phyloP scores from a whole-genome alignment of 2,888 invertebrate species.

The Callosobruchus maculatus region DNA sequence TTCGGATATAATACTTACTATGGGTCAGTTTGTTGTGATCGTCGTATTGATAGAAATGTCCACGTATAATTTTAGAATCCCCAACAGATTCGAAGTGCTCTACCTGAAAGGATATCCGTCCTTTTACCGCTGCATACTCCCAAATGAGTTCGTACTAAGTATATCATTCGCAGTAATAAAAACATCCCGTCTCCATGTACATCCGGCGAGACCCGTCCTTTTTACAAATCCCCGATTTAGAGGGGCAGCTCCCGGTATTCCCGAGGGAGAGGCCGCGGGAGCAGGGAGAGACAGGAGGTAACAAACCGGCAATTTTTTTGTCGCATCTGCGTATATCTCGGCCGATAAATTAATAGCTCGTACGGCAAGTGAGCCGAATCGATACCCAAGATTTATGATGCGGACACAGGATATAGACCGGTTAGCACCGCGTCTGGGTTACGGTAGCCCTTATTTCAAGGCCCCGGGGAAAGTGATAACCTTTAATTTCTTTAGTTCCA shows the following conservation, averaged over 20 bases:
- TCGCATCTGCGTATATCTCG: not conserved
- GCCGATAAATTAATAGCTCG: slow-evolving; percentile 12
- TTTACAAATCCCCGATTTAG: not conserved
- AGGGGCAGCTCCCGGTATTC: not conserved
- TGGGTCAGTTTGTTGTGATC: too few species aligned
- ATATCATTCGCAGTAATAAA: not conserved
- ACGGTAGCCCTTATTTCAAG: too few species aligned
- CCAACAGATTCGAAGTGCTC: too few species aligned
- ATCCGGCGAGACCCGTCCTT: not conserved
- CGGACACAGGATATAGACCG: not conserved
- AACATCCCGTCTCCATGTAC: not conserved
- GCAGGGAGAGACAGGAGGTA: not conserved
- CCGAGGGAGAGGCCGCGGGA: not conserved
- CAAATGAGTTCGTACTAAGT: not conserved
- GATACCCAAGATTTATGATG: slow-evolving; percentile 11
- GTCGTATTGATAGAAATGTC: too few species aligned
- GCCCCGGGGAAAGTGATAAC: too few species aligned
- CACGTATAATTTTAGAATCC: too few species aligned
- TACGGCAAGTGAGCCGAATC: slow-evolving; percentile 8
- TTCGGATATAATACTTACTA: too few species aligned
- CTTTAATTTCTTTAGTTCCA: too few species aligned
- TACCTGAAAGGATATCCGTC: too few species aligned
- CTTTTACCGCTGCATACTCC: not conserved
- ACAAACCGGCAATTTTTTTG: not conserved
- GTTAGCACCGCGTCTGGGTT: not conserved